These are phyloP conservation scores for Colius striatus DNA, from an alignment of 2,113 vertebrate species.

Conservation along the genomic window DNA sequence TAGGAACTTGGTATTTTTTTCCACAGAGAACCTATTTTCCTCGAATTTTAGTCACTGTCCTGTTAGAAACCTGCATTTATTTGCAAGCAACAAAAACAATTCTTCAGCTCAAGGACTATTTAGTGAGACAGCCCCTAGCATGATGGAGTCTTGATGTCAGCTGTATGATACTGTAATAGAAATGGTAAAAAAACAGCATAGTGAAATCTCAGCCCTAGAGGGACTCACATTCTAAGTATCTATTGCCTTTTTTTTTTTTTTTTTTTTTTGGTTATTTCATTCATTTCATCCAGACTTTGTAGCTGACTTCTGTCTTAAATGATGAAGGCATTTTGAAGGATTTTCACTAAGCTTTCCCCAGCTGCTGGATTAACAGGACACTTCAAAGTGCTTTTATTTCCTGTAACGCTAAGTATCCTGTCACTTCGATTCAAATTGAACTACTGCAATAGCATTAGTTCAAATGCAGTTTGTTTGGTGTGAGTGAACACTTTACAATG, in stretches of 20 bases:
- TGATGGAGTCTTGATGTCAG: background rate
- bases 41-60: background rate
- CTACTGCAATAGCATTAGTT: constrained; percentile 33
- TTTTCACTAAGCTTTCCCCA: background rate
- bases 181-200: background rate
- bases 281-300: background rate
- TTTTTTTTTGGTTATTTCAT: background rate
- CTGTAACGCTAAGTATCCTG: constrained; percentile 27
- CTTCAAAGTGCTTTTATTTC: background rate
- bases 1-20: background rate
- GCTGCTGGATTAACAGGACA: constrained; percentile 17
- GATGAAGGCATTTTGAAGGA: background rate
- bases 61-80: background rate
- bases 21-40: background rate
- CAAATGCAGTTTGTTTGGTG: constrained; percentile 14
- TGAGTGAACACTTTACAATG: constrained; percentile 1
- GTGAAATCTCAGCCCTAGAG: background rate
- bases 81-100: background rate
- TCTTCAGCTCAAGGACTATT: background rate
- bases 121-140: background rate
- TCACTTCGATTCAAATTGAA: constrained; percentile 58
- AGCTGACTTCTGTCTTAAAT: background rate
- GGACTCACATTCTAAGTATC: background rate
- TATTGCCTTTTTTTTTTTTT: background rate
- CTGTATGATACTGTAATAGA: background rate